Base-by-base conservation (phyloP, 2,797 vertebrate genomes). In the Fistularia commersonii region DNA sequence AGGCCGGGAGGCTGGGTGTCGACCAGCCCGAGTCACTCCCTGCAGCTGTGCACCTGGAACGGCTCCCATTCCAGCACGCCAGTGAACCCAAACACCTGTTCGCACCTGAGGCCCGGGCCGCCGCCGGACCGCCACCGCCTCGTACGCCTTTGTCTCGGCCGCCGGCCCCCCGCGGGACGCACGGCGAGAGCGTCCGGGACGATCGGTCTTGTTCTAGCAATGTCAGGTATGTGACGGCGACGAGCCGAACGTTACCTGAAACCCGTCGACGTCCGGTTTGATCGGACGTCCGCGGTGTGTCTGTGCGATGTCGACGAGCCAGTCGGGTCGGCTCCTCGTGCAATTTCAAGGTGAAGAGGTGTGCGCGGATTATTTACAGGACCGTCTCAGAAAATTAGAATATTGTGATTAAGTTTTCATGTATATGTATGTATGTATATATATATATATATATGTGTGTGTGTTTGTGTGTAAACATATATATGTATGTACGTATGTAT, bases 71-170 rank as follows among this genome's bases (percentile, higher is more conserved):
- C 88, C 87, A 70, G 78, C 80, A 84, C 78, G 67, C 70, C 83
- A 87, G 74, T 90, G 87, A 91, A 90, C 90, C 90, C 70, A 76
- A 80, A 82, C 89, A 88, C 85, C 88, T 89, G 88, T 88, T 91
- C 84, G 84, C 89, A 88, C 86, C 88, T 85, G 77, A 85, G 80
- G 80, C 81, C 77, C 54, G 72, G n/a, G n/a, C n/a, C 36, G 56
- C 86, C 79, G 82, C 64, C 54, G 76, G 69, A 79, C 72, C 53
- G 43, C 61, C 77, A 71, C 61, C 73, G 66, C 70, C 62, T 70
- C 57, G 8, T 42, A 57, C 61, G 61, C 68, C 59, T 83, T 84
- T 81, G 70, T 80, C 70, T 56, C 80, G 72, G 84, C 77, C 63
- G 76, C 83, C 81, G 81, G 57, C 66, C 65, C 46, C 1, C n/a